These are phyloP conservation scores for Alitta virens DNA, from an alignment of 2,888 invertebrate species.

Conservation along the genomic window DNA sequence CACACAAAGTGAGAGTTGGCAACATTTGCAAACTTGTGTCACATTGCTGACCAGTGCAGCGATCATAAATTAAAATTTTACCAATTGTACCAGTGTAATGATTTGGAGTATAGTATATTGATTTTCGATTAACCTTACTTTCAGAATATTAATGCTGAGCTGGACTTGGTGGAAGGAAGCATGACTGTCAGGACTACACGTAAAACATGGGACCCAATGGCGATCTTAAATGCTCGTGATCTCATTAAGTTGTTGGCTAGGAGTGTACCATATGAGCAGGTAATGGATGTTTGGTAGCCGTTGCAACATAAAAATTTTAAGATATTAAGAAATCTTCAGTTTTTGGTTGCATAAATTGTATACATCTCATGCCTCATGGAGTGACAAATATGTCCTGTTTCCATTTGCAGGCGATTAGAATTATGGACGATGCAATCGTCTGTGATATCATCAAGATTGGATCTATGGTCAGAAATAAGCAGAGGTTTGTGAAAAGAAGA, in stretches of 20 bases:
- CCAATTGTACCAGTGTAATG: too few species aligned
- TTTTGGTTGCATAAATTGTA: too few species aligned
- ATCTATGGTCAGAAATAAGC: slow-evolving; percentile 78
- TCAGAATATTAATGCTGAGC: slow-evolving; percentile 70
- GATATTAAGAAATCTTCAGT: too few species aligned
- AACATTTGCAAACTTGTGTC: too few species aligned
- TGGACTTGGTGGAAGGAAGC: slow-evolving; percentile 90
- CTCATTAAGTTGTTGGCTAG: slow-evolving; percentile 91
- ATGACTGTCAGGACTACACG: slow-evolving; percentile 89
- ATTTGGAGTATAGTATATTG: too few species aligned
- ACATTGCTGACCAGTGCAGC: too few species aligned
- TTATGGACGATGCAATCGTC: slow-evolving; percentile 79
- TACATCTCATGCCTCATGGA: too few species aligned
- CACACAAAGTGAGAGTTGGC: too few species aligned
- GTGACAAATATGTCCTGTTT: not conserved
- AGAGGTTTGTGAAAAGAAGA: slow-evolving; percentile 90
- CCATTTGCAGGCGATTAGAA: slow-evolving; percentile 52
- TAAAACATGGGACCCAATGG: slow-evolving; percentile 98
- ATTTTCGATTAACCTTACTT: too few species aligned
- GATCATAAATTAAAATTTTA: too few species aligned
- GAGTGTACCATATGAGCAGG: slow-evolving; percentile 96
- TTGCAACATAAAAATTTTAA: too few species aligned
- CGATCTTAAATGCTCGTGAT: slow-evolving; percentile 93
- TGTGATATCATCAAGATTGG: slow-evolving; percentile 97
- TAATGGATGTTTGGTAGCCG: slow-evolving; percentile 49